Conservation (phyloP, 1,140 invertebrate species). For the Tyrophagus putrescentiae region DNA sequence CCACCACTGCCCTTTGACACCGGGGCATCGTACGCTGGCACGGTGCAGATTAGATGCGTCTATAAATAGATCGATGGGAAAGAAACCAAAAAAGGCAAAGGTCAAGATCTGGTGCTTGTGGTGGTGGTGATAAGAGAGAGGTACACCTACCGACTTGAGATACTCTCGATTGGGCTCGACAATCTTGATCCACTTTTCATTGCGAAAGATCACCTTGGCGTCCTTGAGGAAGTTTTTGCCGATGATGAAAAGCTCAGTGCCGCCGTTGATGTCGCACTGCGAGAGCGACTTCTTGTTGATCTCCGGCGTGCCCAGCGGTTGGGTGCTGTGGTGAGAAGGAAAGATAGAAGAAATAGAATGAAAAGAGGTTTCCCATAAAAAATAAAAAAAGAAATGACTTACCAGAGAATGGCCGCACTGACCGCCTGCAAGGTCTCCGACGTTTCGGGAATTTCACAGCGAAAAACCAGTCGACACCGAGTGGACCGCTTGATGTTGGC, state of each 20-base stretch:
- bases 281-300: constrained; percentile 79
- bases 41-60: constrained; percentile 23
- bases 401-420: constrained; percentile 78
- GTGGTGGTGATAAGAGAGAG: neutral
- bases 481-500: constrained; percentile 63
- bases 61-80: neutral
- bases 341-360: too few relatives aligned
- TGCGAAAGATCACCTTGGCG: constrained; percentile 63
- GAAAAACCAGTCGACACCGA: constrained; percentile 81
- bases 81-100: neutral
- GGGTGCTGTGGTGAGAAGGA: constrained; percentile 38
- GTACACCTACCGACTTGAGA: constrained; percentile 19
- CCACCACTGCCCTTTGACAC: neutral
- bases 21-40: constrained; percentile 24
- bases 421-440: constrained; percentile 74
- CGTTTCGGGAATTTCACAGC: constrained; percentile 55
- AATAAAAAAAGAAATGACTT: constrained; percentile 23
- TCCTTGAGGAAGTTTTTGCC: constrained; percentile 95
- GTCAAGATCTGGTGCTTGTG: neutral
- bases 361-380: neutral
- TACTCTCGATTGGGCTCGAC: constrained; percentile 25
- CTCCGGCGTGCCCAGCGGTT: constrained; percentile 86
- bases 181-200: constrained; percentile 22
- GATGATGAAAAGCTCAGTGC: constrained; percentile 72
- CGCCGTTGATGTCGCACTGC: constrained; percentile 54